Percentiles rank a stretch among this genome's conserved stretches.
These are phyloP conservation scores for Hemicentrotus pulcherrimus DNA, from an alignment of 35 echinoderm and acorn worm species.

Conservation along the genomic window DNA sequence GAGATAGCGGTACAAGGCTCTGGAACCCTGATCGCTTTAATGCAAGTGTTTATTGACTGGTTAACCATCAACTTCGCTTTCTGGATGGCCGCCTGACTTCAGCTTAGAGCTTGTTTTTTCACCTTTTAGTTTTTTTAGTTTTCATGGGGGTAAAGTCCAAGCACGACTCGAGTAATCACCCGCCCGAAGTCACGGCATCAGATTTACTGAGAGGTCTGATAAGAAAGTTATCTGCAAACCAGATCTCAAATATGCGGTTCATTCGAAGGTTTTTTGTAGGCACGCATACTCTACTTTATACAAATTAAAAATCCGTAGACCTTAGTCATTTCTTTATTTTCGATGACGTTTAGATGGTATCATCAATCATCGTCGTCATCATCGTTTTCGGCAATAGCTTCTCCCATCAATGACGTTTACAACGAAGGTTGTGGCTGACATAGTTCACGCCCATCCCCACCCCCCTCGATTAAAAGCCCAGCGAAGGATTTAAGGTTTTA, in stretches of 20 bases:
- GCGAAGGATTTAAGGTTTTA: too few relatives aligned
- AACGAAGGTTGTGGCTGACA: too few relatives aligned
- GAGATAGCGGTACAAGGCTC: constrained; percentile 38
- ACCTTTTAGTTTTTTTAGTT: constrained; percentile 1
- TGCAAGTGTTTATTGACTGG: constrained; percentile 28
- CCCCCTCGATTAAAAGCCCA: too few relatives aligned
- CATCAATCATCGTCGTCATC: not conserved
- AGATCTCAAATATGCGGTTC: not conserved
- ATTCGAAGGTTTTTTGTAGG: not conserved
- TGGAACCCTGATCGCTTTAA: not conserved
- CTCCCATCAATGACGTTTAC: too few relatives aligned
- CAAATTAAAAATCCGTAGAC: not conserved
- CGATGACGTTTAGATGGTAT: not conserved
- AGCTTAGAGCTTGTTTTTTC: not conserved
- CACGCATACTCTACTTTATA: too few relatives aligned
- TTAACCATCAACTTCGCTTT: constrained; percentile 46
- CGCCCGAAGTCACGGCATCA: constrained; percentile 25
- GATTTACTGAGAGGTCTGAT: constrained; percentile 21
- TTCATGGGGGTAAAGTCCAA: constrained; percentile 21
- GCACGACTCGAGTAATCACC: constrained; percentile 7
- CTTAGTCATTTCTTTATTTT: not conserved
- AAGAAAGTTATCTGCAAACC: constrained; percentile 37
- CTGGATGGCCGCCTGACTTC: not conserved
- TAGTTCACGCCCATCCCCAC: too few relatives aligned
- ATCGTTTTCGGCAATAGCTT: too few relatives aligned